Base-by-base conservation (phyloP, 2,797 vertebrate genomes). In the Eremophila alpestris region DNA sequence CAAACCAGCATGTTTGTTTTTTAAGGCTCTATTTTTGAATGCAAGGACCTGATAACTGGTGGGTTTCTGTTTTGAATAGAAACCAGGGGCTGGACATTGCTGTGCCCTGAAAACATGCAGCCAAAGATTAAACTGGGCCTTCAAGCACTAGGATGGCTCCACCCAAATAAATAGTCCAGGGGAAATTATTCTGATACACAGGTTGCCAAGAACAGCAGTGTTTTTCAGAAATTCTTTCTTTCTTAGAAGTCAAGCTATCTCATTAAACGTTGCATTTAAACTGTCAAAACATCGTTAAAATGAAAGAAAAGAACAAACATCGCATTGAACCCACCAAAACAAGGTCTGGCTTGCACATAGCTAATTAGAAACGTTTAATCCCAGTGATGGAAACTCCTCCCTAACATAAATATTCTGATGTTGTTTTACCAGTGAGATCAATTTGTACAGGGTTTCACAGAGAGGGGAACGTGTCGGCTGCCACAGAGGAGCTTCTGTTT, bases 161-260 rank as follows among this genome's bases (percentile, higher is more conserved):
- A 97, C 96, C 93, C 96, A 96, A 90, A 96, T 81, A 93, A 94
- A 95, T 81, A 94, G 86, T 96, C 85, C 73, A 94, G 95, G 91
- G 90, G 95, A 97, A 97, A 96, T 93, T 94, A 97, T 96, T 97
- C 87, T 94, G 94, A 97, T 93, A 94, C 55, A 84, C 43, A 46
- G 64, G 71, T 83, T 95, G 96, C 97, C 97, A 97, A 97, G 87
- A 97, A 96, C 91, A 96, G 95, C 96, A 91, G 34, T 58, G 86
- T 87, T 95, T 96, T 90, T 90, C 76, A 70, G 67, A 88, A 88
- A 94, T 83, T 84, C 41, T 65, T 78, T 76, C 54, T 90, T 93
- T 89, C 95, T 95, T 94, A 96, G 93, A 96, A 95, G 82, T 93
- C 82, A 87, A 67, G 46, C 80, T 94, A 89, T 93, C 87, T 93